Base-by-base conservation (phyloP, 1,140 invertebrate species). In the Carcinoscorpius rotundicauda region DNA sequence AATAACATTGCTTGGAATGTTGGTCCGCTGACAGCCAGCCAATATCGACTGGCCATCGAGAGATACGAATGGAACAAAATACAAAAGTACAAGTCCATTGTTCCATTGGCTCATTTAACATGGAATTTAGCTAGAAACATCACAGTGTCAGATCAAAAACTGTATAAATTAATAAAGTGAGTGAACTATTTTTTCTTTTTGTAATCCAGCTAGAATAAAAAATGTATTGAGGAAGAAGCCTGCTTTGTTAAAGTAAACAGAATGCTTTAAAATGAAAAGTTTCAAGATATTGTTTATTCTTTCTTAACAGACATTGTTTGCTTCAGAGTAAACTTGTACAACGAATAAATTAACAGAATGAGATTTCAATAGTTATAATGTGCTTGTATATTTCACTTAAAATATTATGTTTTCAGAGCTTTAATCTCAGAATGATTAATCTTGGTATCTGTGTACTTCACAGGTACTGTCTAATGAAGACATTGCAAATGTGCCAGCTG, bases 31-130 rank as follows among this genome's bases (percentile, higher is more conserved):
- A 98, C 93, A 6, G 87, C 88, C 49, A 83, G 91, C 10, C 96
- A 98, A 78, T 97, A 97, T 79, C 84, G 89, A 70, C 81, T 98
- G 63, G 95, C 93, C 49, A 85, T 98, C 52, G 93, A 97, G 74
- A 83, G 96, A n/a, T 99, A 99, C 75, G 97, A 99, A 76, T 99
- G 93, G 93, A 99, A 99, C 78, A 98, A 98, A 78, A 78, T 97
- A 61, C 89, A 98, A 76, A 87, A 85, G 69, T 98, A 93, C 78
- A 99, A 99, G 77, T 97, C 93, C 58, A 97, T 98, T 74, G 97
- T 99, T 64, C 97, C 97, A 4, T 97, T 99, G 93, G 83, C 97
- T 58, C 96, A 99, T 80, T 82, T 99, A 51, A 93, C 93, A 58
- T 99, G 97, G 97, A 98, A 98, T 79, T 78, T 99, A 65, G 96